Evolutionary conservation across 2,888 invertebrate species (phyloP).

Genomic region (Rhopalosiphum nymphaeae): DNA sequence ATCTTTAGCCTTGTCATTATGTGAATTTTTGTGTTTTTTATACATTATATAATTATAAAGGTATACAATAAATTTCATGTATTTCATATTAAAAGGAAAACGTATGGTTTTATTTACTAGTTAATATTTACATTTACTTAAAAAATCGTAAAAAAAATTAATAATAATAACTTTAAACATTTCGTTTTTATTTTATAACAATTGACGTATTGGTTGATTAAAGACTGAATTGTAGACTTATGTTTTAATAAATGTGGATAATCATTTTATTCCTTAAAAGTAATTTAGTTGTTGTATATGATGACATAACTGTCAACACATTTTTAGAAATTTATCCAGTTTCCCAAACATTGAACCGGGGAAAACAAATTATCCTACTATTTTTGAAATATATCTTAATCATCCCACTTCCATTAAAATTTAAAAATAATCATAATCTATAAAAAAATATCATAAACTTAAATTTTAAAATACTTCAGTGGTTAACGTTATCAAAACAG

Average conservation of each 20-base stretch:
- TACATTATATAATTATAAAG: too few species aligned
- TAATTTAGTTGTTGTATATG: neutral
- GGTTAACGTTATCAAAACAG: neutral
- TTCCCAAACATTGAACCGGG: accelerated
- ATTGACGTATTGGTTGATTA: neutral
- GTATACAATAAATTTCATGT: too few species aligned
- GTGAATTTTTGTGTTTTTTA: too few species aligned
- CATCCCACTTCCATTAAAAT: neutral
- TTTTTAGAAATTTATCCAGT: neutral
- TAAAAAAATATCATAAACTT: too few species aligned
- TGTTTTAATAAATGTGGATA: neutral
- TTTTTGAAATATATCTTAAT: neutral
- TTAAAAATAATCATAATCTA: neutral
- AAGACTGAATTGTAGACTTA: neutral
- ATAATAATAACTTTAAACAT: neutral
- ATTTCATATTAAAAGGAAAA: too few species aligned
- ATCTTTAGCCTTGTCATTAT: too few species aligned
- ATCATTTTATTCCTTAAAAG: neutral
- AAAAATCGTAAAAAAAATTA: neutral
- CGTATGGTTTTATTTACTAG: neutral
- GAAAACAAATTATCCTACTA: neutral
- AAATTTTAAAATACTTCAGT: neutral
- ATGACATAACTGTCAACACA: neutral
- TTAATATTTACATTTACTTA: neutral
- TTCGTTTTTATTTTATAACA: neutral